phyloP scores from a whole-genome alignment of 2,888 invertebrate genomes.

The Herminia tarsipennalis region DNA sequence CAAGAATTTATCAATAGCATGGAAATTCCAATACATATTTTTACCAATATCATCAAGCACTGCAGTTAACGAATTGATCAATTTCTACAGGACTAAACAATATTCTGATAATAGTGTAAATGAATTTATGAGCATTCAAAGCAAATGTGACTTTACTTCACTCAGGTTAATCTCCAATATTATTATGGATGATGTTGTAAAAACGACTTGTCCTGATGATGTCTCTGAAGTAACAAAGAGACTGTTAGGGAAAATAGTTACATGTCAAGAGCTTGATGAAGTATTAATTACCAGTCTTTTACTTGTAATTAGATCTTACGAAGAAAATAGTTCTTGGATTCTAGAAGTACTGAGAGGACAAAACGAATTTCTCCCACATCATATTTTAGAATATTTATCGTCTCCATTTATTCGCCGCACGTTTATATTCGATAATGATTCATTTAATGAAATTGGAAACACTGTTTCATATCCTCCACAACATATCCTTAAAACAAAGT shows the following conservation, averaged over 20 bases:
- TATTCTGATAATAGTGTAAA: constrained; percentile 22
- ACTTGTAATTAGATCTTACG: constrained; percentile 54
- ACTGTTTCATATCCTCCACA: constrained; percentile 69
- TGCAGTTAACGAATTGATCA: constrained; percentile 68
- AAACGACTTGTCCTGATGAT: constrained; percentile 7
- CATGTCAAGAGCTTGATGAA: constrained; percentile 72
- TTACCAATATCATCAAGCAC: constrained; percentile 71
- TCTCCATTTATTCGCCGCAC: constrained; percentile 60
- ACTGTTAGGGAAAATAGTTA: constrained; percentile 62
- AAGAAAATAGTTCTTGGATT: constrained; percentile 58
- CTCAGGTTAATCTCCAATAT: constrained; percentile 63
- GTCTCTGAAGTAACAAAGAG: constrained; percentile 47
- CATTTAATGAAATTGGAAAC: constrained; percentile 55
- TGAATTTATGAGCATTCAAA: constrained; percentile 41
- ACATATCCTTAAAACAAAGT: constrained; percentile 72
- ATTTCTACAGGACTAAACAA: constrained; percentile 50
- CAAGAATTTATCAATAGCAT: constrained; percentile 71
- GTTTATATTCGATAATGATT: constrained; percentile 55
- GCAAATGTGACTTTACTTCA: constrained; percentile 67
- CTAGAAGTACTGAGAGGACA: constrained; percentile 67
- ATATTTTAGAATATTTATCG: constrained; percentile 61
- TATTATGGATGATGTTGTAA: constrained; percentile 33
- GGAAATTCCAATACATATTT: constrained; percentile 80
- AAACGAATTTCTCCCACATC: constrained; percentile 63
- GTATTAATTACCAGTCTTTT: constrained; percentile 66